phyloP scores from a whole-genome alignment of 2,888 invertebrate species.

The Drosophila meridionalis region DNA sequence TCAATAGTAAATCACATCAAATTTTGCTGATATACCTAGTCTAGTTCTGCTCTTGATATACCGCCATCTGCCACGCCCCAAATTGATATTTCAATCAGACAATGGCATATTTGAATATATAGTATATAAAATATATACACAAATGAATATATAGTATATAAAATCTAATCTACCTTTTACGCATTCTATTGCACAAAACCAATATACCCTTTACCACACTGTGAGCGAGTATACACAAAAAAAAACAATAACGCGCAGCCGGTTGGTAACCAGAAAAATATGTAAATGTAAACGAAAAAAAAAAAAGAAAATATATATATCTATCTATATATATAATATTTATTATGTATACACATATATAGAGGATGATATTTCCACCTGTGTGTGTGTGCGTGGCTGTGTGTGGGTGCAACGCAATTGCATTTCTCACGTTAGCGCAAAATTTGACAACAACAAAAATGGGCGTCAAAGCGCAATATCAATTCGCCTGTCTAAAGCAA shows the following conservation, averaged over 20 bases:
- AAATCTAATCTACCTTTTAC: no score
- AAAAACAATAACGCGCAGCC: slow-evolving; percentile 35
- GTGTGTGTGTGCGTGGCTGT: slow-evolving; percentile 17
- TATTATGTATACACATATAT: slow-evolving; percentile 20
- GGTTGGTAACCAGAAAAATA: slow-evolving; percentile 75
- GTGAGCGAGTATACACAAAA: slow-evolving; percentile 16
- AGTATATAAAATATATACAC: no score
- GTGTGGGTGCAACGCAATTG: slow-evolving; percentile 67
- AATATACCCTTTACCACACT: background rate
- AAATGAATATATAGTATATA: no score
- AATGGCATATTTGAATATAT: no score
- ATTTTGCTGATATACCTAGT: background rate
- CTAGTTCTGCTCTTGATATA: background rate
- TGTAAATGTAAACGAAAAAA: slow-evolving; percentile 64
- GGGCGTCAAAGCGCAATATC: slow-evolving; percentile 38
- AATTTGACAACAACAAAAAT: slow-evolving; percentile 50
- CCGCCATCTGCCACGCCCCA: background rate
- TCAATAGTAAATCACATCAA: no score
- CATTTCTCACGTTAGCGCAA: slow-evolving; percentile 62
- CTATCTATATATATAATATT: slow-evolving; percentile 18
- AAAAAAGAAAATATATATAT: background rate
- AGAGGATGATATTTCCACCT: slow-evolving; percentile 21
- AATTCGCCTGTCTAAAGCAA: slow-evolving; percentile 66
- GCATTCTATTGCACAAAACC: background rate
- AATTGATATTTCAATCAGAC: no score